phyloP scores from a whole-genome alignment of 2,113 vertebrate species.

The Pristiophorus japonicus region DNA sequence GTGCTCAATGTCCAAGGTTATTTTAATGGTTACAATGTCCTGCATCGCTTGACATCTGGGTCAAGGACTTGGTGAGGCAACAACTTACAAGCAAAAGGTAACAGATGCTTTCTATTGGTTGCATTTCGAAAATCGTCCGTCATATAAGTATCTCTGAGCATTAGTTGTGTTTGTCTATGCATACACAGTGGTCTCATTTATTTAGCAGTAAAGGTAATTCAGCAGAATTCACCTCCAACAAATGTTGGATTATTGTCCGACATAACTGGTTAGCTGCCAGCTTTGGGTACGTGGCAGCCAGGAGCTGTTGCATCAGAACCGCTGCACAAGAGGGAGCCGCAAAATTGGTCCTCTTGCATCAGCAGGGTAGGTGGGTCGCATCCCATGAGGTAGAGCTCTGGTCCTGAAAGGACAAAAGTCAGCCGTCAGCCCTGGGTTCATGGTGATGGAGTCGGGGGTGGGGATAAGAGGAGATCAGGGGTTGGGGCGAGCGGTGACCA shows the following conservation, averaged over 20 bases:
- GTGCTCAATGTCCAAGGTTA: not conserved
- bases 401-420: no score
- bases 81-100: not conserved
- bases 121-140: not conserved
- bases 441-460: no score
- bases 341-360: no score
- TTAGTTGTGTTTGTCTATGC: not conserved
- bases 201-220: not conserved
- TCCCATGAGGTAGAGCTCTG: no score
- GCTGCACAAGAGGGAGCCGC: no score
- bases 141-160: not conserved
- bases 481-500: no score
- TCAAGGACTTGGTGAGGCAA: not conserved
- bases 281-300: no score
- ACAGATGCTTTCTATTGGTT: not conserved
- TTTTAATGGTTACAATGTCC: not conserved
- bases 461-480: no score
- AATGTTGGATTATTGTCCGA: not conserved
- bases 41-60: not conserved
- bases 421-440: no score
- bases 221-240: not conserved
- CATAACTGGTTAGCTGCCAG: no score
- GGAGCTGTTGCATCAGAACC: no score
- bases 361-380: no score
- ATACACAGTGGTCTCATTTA: not conserved